phyloP scores from a whole-genome alignment of 2,113 vertebrate species.

The Patagioenas fasciata region DNA sequence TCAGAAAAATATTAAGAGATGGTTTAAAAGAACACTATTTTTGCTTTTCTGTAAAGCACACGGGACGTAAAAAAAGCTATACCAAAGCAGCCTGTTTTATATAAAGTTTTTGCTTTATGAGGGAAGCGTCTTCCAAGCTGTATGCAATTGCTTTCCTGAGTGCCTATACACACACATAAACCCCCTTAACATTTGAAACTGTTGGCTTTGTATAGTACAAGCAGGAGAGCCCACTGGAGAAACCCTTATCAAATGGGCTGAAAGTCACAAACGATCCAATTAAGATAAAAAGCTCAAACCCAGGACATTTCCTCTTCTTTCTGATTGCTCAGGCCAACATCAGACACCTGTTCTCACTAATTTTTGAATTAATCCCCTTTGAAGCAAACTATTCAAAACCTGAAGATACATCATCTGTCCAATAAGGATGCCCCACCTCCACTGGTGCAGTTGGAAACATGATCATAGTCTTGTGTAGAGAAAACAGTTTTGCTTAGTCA shows the following conservation, averaged over 20 bases:
- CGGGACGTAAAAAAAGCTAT: not conserved
- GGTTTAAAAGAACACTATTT: not conserved
- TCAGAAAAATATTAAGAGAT: not conserved
- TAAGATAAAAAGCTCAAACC: slow-evolving; percentile 35
- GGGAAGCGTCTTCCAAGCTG: not conserved
- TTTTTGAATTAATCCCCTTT: slow-evolving; percentile 12
- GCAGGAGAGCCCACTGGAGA: not conserved
- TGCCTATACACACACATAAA: not conserved
- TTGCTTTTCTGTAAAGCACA: not conserved
- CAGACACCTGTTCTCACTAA: not conserved
- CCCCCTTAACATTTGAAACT: not conserved
- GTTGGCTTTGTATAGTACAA: not conserved
- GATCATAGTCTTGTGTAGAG: not conserved
- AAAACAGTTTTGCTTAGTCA: slow-evolving; percentile 4
- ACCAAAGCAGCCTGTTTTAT: not conserved
- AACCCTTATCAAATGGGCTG: not conserved
- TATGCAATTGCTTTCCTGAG: not conserved
- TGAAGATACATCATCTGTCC: not conserved
- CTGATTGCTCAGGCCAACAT: not conserved
- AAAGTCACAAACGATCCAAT: slow-evolving; percentile 14
- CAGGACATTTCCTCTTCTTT: slow-evolving; percentile 6
- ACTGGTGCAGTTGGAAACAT: not conserved
- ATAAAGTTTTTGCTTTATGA: not conserved
- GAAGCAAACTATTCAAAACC: not conserved
- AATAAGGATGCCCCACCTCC: not conserved